Evolutionary conservation across 2,113 vertebrate species (phyloP).

Genomic region (Apteryx owenii): DNA sequence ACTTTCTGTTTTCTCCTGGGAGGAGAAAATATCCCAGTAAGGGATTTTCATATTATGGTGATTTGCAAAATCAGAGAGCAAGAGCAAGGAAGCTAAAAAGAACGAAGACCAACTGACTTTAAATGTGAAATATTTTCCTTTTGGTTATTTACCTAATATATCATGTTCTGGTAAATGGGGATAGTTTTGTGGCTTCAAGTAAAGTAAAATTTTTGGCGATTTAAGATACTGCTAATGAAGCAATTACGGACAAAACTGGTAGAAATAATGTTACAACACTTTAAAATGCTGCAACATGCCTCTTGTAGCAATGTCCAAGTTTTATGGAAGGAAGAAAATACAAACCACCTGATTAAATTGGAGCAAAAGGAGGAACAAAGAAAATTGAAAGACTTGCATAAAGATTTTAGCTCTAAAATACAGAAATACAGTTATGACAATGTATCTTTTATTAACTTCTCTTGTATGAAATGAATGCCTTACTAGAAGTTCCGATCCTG

Average conservation of each 20-base stretch:
- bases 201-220: neutral
- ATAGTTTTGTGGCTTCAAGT: neutral
- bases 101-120: neutral
- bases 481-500: neutral
- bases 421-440: neutral
- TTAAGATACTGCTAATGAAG: neutral
- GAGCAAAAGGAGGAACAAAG: neutral
- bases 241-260: neutral
- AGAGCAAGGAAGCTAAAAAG: neutral
- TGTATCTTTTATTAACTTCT: neutral
- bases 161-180: too few species aligned
- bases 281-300: neutral
- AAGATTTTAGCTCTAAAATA: neutral
- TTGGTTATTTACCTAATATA: neutral
- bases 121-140: neutral
- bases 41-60: neutral
- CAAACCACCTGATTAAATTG: neutral
- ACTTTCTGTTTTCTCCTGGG: neutral
- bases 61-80: neutral
- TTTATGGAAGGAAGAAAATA: neutral
- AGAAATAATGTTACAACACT: neutral
- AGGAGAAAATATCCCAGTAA: neutral
- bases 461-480: neutral
- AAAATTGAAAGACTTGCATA: neutral
- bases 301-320: rapidly evolving